Conservation (phyloP, 1,140 invertebrate genomes). For the Drosophila tsacasi region DNA sequence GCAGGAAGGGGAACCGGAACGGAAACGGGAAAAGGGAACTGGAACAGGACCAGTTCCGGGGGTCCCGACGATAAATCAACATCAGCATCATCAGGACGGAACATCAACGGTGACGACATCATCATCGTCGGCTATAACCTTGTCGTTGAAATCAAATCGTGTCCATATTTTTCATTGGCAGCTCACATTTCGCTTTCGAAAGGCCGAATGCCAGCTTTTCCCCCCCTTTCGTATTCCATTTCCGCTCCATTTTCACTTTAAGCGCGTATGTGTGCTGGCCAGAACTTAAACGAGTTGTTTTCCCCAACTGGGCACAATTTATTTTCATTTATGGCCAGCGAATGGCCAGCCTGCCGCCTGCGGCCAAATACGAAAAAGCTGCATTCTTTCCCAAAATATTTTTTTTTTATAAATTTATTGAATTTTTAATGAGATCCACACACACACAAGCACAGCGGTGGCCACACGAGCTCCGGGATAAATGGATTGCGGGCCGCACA, state of each 20-base stretch:
- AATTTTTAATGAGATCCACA: constrained; percentile 43
- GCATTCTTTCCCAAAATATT: constrained; percentile 17
- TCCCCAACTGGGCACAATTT: constrained; percentile 23
- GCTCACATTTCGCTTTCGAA: background rate
- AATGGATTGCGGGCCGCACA: constrained; percentile 19
- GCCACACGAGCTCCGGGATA: constrained; percentile 9
- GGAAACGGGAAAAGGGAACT: background rate
- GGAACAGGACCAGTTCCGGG: background rate
- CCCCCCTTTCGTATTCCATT: background rate
- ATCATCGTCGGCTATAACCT: constrained; percentile 28
- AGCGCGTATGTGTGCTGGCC: background rate
- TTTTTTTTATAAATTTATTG: constrained; percentile 59
- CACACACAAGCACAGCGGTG: background rate
- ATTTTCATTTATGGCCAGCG: constrained; percentile 33
- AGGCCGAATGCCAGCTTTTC: background rate
- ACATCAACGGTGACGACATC: background rate
- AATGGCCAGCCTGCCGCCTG: constrained; percentile 5
- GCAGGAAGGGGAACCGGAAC: background rate
- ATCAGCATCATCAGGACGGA: constrained; percentile 27
- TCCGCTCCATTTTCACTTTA: constrained; percentile 34
- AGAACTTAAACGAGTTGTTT: constrained; percentile 29
- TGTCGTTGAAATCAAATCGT: constrained; percentile 26
- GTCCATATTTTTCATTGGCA: constrained; percentile 45
- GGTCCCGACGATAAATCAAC: constrained; percentile 62
- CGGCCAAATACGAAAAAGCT: constrained; percentile 13